Percentiles rank a stretch among this genome's conserved stretches.
phyloP scores from a whole-genome alignment of 2,113 vertebrate species.

The Sisor rabdophorus region DNA sequence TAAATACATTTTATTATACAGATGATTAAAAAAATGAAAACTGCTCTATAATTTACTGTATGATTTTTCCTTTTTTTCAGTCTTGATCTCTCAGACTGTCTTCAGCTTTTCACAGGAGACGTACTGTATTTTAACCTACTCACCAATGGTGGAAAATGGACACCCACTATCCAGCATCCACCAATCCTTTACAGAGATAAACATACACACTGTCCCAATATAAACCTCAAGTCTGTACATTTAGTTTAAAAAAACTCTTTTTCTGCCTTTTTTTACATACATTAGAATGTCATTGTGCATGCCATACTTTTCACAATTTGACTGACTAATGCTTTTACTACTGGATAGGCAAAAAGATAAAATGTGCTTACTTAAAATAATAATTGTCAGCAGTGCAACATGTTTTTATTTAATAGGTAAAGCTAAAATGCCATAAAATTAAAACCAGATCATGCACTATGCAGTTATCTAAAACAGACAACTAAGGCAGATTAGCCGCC shows the following conservation, averaged over 20 bases:
- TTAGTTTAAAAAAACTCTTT: not conserved
- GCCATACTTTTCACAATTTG: slow-evolving; percentile 12
- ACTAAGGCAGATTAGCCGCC: slow-evolving; percentile 2
- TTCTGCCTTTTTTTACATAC: not conserved
- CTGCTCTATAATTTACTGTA: slow-evolving; percentile 1
- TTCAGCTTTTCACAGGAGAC: slow-evolving; percentile 11
- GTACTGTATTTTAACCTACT: slow-evolving; percentile 33
- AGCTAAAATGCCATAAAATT: slow-evolving; percentile 37
- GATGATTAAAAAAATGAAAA: not conserved
- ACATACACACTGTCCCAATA: slow-evolving; percentile 20
- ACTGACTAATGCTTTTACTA: slow-evolving; percentile 15
- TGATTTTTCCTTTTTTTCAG: slow-evolving; percentile 50
- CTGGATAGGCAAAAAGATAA: slow-evolving; percentile 1
- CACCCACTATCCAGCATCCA: slow-evolving; percentile 19
- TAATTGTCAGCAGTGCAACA: slow-evolving; percentile 19
- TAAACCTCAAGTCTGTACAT: slow-evolving; percentile 23
- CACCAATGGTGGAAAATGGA: slow-evolving; percentile 36
- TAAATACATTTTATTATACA: not conserved
- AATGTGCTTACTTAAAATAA: not conserved
- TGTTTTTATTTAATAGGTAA: slow-evolving; percentile 14
- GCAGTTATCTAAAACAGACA: slow-evolving; percentile 35
- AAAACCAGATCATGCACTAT: slow-evolving; percentile 38
- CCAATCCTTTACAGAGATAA: slow-evolving; percentile 18
- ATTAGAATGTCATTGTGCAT: slow-evolving; percentile 16
- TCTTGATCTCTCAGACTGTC: slow-evolving; percentile 60